Conservation (phyloP, 2,888 invertebrate genomes). For the Leucophenga montana region DNA sequence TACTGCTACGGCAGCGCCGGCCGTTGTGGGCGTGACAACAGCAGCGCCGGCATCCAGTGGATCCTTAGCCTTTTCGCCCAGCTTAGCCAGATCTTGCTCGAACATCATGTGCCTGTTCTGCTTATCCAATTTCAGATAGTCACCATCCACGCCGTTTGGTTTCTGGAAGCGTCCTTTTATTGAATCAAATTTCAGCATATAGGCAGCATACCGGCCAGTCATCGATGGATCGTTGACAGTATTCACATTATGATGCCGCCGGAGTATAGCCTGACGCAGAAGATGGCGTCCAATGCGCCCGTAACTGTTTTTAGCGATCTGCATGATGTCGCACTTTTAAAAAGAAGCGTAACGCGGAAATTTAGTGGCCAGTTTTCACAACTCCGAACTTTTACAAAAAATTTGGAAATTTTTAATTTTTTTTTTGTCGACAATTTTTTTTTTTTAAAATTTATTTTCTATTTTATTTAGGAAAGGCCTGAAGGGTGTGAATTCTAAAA, state of each 20-base stretch:
- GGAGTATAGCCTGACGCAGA: not conserved
- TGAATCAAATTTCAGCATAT: conserved; percentile 97
- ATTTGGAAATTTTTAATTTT: too few species aligned
- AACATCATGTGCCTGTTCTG: too few species aligned
- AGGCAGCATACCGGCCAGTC: conserved; percentile 96
- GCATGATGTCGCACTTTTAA: too few species aligned
- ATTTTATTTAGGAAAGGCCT: too few species aligned
- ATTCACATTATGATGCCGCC: conserved; percentile 76
- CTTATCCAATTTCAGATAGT: too few species aligned
- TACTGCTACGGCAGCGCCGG: too few species aligned
- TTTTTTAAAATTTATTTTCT: too few species aligned
- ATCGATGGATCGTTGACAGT: conserved; percentile 98
- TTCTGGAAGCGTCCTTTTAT: conserved; percentile 93
- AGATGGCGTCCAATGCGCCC: conserved; percentile 41
- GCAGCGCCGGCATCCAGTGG: conserved; percentile 81
- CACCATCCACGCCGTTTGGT: conserved; percentile 83
- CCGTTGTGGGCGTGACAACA: conserved; percentile 98
- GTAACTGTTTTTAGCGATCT: conserved; percentile 82
- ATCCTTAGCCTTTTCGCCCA: conserved; percentile 87
- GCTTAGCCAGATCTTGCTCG: conserved; percentile 77
- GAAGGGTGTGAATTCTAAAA: too few species aligned
- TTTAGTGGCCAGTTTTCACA: too few species aligned
- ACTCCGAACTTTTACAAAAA: too few species aligned
- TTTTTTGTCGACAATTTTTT: too few species aligned
- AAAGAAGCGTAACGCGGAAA: too few species aligned